Percentiles rank a stretch among this genome's conserved stretches.
Conservation (phyloP, 2,888 invertebrate species). For the Agriopis aurantiaria region DNA sequence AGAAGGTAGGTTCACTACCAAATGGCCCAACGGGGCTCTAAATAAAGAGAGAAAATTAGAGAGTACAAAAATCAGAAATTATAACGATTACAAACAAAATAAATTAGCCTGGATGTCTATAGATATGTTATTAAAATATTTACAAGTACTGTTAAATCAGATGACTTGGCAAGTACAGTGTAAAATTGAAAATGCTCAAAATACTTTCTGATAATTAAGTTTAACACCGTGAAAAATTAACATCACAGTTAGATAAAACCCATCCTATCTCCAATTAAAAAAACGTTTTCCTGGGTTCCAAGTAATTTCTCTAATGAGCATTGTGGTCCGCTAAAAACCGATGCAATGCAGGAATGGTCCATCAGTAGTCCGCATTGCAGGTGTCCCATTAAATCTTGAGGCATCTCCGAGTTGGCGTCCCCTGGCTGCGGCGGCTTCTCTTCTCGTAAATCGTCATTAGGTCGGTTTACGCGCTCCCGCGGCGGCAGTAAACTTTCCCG, state of each 20-base stretch:
- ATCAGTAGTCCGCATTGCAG: conserved; percentile 34
- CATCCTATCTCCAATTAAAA: not conserved
- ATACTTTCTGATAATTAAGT: no score
- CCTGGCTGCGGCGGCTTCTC: conserved; percentile 53
- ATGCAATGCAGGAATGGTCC: not conserved
- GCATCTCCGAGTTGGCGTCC: conserved; percentile 48
- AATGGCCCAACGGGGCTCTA: no score
- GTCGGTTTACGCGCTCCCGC: conserved; percentile 77
- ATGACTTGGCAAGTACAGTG: no score
- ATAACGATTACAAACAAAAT: no score
- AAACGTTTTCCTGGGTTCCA: not conserved
- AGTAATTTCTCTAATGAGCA: conserved; percentile 13
- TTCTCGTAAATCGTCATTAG: conserved; percentile 83
- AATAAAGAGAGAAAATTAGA: no score
- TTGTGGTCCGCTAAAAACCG: not conserved
- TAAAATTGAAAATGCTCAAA: no score
- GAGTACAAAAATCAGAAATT: no score
- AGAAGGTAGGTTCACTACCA: no score
- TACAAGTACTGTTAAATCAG: no score
- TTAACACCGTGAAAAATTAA: no score
- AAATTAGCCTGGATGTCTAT: no score
- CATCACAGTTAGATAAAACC: not conserved
- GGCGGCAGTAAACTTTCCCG: conserved; percentile 77
- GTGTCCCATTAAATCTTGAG: conserved; percentile 42
- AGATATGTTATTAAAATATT: no score